These are phyloP conservation scores for Synanthedon vespiformis DNA, from an alignment of 2,888 invertebrate genomes.

Conservation along the genomic window DNA sequence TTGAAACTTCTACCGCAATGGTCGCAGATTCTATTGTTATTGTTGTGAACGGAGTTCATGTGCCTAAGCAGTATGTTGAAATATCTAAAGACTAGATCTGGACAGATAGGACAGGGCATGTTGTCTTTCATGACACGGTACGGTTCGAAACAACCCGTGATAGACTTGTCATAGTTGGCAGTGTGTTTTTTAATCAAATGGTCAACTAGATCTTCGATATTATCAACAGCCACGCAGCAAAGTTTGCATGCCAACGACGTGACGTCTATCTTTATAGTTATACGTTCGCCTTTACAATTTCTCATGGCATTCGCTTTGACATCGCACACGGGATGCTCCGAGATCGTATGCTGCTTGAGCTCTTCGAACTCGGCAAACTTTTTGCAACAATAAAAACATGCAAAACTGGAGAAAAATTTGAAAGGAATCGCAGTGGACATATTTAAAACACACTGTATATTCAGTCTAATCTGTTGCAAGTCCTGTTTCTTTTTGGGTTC, in stretches of 20 bases:
- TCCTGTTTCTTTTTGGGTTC: slow-evolving; percentile 36
- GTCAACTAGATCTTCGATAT: slow-evolving; percentile 38
- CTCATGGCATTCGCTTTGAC: slow-evolving; percentile 45
- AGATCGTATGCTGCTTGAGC: slow-evolving; percentile 34
- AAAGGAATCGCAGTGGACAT: slow-evolving; percentile 58
- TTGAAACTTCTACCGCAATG: slow-evolving; percentile 51
- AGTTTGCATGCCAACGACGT: slow-evolving; percentile 39
- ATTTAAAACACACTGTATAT: slow-evolving; percentile 49
- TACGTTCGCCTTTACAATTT: slow-evolving; percentile 49
- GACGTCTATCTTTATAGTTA: slow-evolving; percentile 46
- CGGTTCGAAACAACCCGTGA: slow-evolving; percentile 42
- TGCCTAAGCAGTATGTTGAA: slow-evolving; percentile 47
- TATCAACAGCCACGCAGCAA: slow-evolving; percentile 26
- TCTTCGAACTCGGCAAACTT: slow-evolving; percentile 49
- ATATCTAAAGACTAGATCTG: slow-evolving; percentile 37
- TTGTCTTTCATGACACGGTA: slow-evolving; percentile 47
- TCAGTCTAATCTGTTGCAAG: slow-evolving; percentile 38
- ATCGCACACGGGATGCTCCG: slow-evolving; percentile 47
- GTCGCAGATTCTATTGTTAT: slow-evolving; percentile 53
- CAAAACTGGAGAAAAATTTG: slow-evolving; percentile 46
- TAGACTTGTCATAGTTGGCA: slow-evolving; percentile 43
- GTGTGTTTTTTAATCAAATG: slow-evolving; percentile 43
- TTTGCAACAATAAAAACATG: slow-evolving; percentile 52
- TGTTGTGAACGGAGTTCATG: slow-evolving; percentile 48
- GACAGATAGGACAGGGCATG: slow-evolving; percentile 46